Conservation (phyloP, 2,888 invertebrate genomes). For the Drosophila dives region DNA sequence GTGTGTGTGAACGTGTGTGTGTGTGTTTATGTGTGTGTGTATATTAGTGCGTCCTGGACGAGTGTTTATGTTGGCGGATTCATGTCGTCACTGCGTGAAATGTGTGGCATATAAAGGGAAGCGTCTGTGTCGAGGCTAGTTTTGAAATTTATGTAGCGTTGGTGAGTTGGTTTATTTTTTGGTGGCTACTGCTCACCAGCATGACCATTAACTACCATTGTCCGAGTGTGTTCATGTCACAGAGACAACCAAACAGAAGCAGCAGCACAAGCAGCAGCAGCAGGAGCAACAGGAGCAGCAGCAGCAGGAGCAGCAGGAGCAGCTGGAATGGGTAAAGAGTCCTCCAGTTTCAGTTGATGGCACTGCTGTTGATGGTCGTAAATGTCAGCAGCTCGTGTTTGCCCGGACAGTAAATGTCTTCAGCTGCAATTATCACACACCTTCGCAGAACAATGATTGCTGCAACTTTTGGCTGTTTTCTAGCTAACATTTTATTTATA, state of each 20-base stretch:
- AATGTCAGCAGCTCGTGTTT: slow-evolving; percentile 78
- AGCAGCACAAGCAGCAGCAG: neutral
- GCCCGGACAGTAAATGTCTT: slow-evolving; percentile 78
- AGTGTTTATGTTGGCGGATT: slow-evolving; percentile 80
- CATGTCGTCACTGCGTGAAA: slow-evolving; percentile 81
- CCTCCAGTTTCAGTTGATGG: slow-evolving; percentile 41
- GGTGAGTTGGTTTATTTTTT: slow-evolving; percentile 77
- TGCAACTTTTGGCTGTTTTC: slow-evolving; percentile 32
- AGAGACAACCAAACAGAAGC: slow-evolving; percentile 36
- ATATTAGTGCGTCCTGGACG: slow-evolving; percentile 51
- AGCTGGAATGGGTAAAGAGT: neutral
- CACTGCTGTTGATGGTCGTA: slow-evolving; percentile 78
- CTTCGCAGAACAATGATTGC: slow-evolving; percentile 24
- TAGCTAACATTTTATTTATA: slow-evolving; percentile 4
- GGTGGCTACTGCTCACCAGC: slow-evolving; percentile 59
- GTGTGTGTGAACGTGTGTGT: slow-evolving; percentile 22
- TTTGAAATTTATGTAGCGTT: slow-evolving; percentile 80
- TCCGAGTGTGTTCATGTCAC: slow-evolving; percentile 74
- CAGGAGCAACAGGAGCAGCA: neutral
- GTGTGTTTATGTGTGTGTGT: slow-evolving; percentile 30
- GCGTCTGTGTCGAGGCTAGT: slow-evolving; percentile 64
- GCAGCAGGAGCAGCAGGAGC: neutral
- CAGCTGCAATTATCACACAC: slow-evolving; percentile 76
- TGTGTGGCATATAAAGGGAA: slow-evolving; percentile 73
- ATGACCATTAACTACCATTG: slow-evolving; percentile 76